Conservation (phyloP, 2,113 vertebrate species). For the Axis porcinus region DNA sequence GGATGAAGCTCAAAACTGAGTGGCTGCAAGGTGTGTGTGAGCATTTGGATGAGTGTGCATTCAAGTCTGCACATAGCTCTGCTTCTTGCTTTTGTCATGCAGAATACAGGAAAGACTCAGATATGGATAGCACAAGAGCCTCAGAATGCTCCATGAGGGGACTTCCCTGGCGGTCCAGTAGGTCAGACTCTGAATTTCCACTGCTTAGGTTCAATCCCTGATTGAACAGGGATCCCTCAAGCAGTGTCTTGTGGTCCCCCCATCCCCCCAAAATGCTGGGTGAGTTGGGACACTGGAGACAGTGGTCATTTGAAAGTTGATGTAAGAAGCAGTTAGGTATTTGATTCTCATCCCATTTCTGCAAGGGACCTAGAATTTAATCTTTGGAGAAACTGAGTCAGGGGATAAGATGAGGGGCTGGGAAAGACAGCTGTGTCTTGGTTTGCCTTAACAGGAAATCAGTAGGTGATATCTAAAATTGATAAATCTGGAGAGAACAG, state of each 20-base stretch:
- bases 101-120: background rate
- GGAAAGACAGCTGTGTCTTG: background rate
- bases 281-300: background rate
- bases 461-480: background rate
- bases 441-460: background rate
- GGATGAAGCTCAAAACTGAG: background rate
- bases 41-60: background rate
- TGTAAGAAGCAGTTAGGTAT: background rate
- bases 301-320: background rate
- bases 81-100: background rate
- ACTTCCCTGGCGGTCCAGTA: background rate
- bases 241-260: rapidly evolving
- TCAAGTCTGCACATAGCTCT: background rate
- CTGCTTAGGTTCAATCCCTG: background rate
- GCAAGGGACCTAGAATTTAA: background rate
- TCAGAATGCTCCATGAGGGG: background rate
- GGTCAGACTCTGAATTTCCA: background rate
- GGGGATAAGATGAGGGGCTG: background rate
- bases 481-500: background rate
- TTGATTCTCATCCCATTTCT: background rate
- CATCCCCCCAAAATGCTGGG: background rate
- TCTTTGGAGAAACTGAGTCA: background rate
- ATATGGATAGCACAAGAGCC: background rate
- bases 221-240: background rate
- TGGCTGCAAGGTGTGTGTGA: background rate